These are phyloP conservation scores for Dicrostonyx torquatus DNA, from an alignment of 2,797 vertebrate genomes.

Conservation along the genomic window DNA sequence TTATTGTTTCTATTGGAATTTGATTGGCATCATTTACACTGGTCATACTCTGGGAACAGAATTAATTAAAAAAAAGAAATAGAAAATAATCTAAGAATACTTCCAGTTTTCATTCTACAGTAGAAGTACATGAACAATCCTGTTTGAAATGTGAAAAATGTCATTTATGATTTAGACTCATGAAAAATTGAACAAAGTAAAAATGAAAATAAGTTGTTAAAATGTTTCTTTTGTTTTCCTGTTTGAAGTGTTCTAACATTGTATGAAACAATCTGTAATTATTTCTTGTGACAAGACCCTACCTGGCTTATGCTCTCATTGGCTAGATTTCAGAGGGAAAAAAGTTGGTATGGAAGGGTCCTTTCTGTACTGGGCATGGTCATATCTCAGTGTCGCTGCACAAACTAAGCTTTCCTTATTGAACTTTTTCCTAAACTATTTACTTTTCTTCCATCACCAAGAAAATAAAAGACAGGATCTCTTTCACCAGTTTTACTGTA, in stretches of 20 bases:
- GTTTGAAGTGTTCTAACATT: not conserved
- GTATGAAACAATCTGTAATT: not conserved
- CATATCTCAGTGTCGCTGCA: not conserved
- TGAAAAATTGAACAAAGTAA: not conserved
- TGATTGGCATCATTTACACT: not conserved
- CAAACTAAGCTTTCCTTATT: not conserved
- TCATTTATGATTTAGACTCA: constrained; percentile 20
- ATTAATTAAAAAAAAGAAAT: not conserved
- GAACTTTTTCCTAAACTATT: not conserved
- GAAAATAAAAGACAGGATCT: not conserved
- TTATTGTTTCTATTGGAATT: not conserved
- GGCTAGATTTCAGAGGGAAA: not conserved
- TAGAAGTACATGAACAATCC: not conserved
- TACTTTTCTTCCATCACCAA: not conserved
- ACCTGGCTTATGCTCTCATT: not conserved
- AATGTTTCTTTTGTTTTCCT: not conserved
- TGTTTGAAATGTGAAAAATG: constrained; percentile 17
- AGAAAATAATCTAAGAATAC: not conserved
- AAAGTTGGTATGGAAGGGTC: not conserved
- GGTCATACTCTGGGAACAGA: not conserved
- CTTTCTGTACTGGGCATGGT: not conserved
- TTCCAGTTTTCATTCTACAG: constrained; percentile 16
- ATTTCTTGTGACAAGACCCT: not conserved
- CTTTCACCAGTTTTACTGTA: not conserved
- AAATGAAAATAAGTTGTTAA: not conserved